Conservation (phyloP, 2,888 invertebrate species). For the Andrena dorsata region DNA sequence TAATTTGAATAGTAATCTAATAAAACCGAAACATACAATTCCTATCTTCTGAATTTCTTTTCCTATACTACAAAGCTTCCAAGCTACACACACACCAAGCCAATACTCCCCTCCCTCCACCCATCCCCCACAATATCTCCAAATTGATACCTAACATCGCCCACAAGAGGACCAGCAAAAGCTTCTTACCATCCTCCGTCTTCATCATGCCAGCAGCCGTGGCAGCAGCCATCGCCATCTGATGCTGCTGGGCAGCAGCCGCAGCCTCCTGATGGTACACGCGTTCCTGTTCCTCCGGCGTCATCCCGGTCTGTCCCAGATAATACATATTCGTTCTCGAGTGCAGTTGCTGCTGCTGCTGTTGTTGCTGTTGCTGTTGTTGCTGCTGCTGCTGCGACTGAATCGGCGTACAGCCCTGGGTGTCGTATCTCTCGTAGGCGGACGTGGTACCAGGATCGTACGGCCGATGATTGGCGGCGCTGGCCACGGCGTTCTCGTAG, state of each 20-base stretch:
- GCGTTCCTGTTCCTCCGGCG: slow-evolving; percentile 88
- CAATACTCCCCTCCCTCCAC: too few relatives aligned
- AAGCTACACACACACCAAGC: too few relatives aligned
- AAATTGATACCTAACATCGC: not conserved
- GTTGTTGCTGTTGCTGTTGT: slow-evolving; percentile 83
- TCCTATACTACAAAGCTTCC: too few relatives aligned
- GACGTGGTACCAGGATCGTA: slow-evolving; percentile 87
- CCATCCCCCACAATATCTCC: too few relatives aligned
- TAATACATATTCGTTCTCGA: slow-evolving; percentile 88
- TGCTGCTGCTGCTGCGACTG: slow-evolving; percentile 83
- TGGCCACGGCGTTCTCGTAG: slow-evolving; percentile 86
- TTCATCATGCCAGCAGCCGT: slow-evolving; percentile 88
- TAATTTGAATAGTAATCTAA: too few relatives aligned
- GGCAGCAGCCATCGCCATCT: slow-evolving; percentile 86
- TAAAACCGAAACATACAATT: too few relatives aligned
- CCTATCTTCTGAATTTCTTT: too few relatives aligned
- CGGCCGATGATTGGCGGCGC: slow-evolving; percentile 86
- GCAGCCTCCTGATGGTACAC: slow-evolving; percentile 87
- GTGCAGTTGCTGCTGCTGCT: slow-evolving; percentile 85
- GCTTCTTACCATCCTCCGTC: slow-evolving; percentile 86
- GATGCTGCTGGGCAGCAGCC: slow-evolving; percentile 85
- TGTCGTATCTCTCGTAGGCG: slow-evolving; percentile 89
- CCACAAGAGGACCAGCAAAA: not conserved
- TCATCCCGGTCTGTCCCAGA: slow-evolving; percentile 86
- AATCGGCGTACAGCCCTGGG: slow-evolving; percentile 83